These are phyloP conservation scores for Vanacampus margaritifer DNA, from an alignment of 2,113 vertebrate genomes.

Conservation along the genomic window DNA sequence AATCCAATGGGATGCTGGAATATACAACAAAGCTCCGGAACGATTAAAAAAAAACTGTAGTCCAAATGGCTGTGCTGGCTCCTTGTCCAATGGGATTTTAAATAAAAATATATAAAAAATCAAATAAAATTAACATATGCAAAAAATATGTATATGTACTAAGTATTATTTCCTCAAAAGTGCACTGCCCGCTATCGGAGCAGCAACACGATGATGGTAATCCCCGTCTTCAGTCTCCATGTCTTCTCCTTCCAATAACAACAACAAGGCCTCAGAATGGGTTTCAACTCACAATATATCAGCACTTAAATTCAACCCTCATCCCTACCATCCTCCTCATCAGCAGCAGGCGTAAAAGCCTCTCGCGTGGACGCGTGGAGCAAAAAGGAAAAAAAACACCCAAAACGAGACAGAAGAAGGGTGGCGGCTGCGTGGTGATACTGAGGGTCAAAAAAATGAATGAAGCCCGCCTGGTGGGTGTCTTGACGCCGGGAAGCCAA, in stretches of 20 bases:
- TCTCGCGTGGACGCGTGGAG: slow-evolving; percentile 29
- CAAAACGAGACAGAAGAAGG: slow-evolving; percentile 33
- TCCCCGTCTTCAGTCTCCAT: slow-evolving; percentile 81
- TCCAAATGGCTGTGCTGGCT: slow-evolving; percentile 24
- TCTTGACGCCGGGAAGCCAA: slow-evolving; percentile 40
- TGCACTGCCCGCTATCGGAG: slow-evolving; percentile 49
- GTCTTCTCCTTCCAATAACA: slow-evolving; percentile 56
- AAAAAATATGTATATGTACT: no score
- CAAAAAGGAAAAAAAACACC: slow-evolving; percentile 18
- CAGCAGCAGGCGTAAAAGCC: slow-evolving; percentile 15
- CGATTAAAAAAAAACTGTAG: slow-evolving; percentile 16
- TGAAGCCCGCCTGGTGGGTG: slow-evolving; percentile 43
- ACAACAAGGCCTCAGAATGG: slow-evolving; percentile 18
- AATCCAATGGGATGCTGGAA: background rate
- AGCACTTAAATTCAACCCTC: background rate
- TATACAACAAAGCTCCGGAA: background rate
- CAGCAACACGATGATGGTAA: slow-evolving; percentile 66
- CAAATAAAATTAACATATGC: background rate
- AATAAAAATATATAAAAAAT: slow-evolving; percentile 9
- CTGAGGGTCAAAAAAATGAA: slow-evolving; percentile 52
- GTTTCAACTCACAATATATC: slow-evolving; percentile 6
- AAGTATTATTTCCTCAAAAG: slow-evolving; percentile 26
- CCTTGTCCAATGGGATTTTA: slow-evolving; percentile 16
- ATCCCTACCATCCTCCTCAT: background rate
- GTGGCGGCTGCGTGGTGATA: slow-evolving; percentile 54